Percentiles rank a stretch among this genome's conserved stretches.
Evolutionary conservation across 1,140 invertebrate species (phyloP).

Genomic region (Scaptomyza montana): DNA sequence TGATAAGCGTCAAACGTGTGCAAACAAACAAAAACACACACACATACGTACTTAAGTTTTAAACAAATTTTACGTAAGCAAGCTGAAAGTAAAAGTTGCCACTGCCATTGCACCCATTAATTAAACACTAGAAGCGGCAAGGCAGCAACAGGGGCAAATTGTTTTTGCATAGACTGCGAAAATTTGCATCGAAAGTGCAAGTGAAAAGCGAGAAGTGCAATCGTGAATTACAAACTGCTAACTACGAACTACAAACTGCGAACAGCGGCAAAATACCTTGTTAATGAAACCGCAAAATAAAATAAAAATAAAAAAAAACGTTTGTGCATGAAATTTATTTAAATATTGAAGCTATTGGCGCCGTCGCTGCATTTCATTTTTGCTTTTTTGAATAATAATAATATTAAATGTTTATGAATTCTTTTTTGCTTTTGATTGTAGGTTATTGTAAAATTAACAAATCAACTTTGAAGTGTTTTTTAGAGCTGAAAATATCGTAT

Average conservation of each 20-base stretch:
- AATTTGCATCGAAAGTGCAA: constrained; percentile 78
- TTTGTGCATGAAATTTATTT: neutral
- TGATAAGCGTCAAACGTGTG: constrained; percentile 57
- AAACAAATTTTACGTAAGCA: constrained; percentile 76
- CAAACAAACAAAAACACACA: constrained; percentile 23
- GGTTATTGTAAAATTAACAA: too few relatives aligned
- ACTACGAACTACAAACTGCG: constrained; percentile 19
- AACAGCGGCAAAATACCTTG: constrained; percentile 42
- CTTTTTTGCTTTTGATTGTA: too few relatives aligned
- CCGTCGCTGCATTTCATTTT: neutral
- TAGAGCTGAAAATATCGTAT: too few relatives aligned
- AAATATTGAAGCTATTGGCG: neutral
- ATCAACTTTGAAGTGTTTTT: too few relatives aligned
- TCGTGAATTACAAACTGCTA: constrained; percentile 37
- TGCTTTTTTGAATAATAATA: neutral
- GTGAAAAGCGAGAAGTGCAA: constrained; percentile 72
- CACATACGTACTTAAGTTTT: neutral
- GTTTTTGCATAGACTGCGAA: constrained; percentile 55
- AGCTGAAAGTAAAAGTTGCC: constrained; percentile 72
- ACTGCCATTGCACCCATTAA: constrained; percentile 64
- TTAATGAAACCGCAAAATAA: neutral
- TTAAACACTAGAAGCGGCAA: constrained; percentile 48
- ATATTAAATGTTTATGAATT: too few relatives aligned
- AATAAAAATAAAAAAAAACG: constrained; percentile 1
- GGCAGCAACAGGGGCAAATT: neutral